Evolutionary conservation across 92 coral and sea anemone species (phyloP).

Genomic region (Actinostola sp.): DNA sequence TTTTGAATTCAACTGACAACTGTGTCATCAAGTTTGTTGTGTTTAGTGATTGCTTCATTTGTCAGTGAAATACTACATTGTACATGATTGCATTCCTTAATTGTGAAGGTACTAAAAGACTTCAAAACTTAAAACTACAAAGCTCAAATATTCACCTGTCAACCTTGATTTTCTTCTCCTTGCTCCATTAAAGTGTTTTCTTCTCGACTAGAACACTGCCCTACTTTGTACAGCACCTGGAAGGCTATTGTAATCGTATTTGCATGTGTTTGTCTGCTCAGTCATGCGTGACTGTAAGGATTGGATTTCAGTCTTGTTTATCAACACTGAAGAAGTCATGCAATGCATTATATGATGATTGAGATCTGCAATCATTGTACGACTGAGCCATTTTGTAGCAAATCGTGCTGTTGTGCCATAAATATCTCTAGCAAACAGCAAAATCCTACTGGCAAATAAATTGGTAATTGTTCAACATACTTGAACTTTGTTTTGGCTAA

Average conservation of each 20-base stretch:
- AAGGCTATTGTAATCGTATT: neutral
- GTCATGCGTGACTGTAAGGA: slow-evolving; percentile 19
- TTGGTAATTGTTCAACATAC: neutral
- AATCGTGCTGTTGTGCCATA: neutral
- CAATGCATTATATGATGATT: slow-evolving; percentile 4
- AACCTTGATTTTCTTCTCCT: neutral
- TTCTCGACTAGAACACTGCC: neutral
- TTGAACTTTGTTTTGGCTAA: slow-evolving; percentile 2
- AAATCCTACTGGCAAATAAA: slow-evolving; percentile 6
- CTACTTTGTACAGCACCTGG: neutral
- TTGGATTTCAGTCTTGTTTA: slow-evolving; percentile 24
- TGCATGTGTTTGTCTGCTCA: slow-evolving; percentile 16
- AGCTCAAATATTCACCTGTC: neutral
- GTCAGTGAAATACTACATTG: neutral
- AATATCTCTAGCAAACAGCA: slow-evolving; percentile 7
- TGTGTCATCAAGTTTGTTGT: neutral
- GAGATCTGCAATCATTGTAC: neutral
- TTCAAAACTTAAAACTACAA: neutral
- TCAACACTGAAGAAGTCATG: slow-evolving; percentile 29
- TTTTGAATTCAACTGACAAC: neutral
- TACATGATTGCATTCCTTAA: slow-evolving; percentile 4
- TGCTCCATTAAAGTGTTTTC: neutral
- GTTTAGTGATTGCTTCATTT: neutral
- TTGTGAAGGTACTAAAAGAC: neutral
- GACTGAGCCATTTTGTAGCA: neutral